These are phyloP conservation scores for Pleuronectes platessa DNA, from an alignment of 2,113 vertebrate genomes.

Conservation along the genomic window DNA sequence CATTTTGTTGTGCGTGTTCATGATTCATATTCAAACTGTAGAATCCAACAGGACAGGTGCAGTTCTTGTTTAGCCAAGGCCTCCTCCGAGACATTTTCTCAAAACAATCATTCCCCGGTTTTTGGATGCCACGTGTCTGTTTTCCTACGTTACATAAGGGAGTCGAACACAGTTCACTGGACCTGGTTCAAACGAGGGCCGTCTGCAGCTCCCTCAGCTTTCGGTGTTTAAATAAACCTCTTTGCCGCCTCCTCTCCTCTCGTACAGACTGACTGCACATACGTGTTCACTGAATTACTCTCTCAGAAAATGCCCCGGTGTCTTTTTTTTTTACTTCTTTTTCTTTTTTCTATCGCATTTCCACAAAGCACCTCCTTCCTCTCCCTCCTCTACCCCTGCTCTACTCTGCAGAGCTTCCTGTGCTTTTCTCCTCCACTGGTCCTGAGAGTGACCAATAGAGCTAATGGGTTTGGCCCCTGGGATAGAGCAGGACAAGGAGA, in stretches of 20 bases:
- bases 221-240: constrained; percentile 31
- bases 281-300: constrained; percentile 29
- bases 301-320: background rate
- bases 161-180: constrained; percentile 59
- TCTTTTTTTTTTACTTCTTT: background rate
- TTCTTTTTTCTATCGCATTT: constrained; percentile 29
- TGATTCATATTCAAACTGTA: constrained; percentile 32
- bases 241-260: constrained; percentile 16
- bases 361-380: constrained; percentile 5
- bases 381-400: background rate
- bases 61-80: constrained; percentile 37
- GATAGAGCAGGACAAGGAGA: constrained; percentile 41
- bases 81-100: constrained; percentile 48
- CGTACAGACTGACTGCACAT: constrained; percentile 19
- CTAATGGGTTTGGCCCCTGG: constrained; percentile 61
- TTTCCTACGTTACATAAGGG: constrained; percentile 59
- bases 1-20: constrained; percentile 23
- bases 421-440: constrained; percentile 52
- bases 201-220: constrained; percentile 35
- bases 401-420: constrained; percentile 21
- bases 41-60: constrained; percentile 62
- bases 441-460: constrained; percentile 48
- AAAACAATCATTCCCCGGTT: constrained; percentile 51
- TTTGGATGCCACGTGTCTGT: constrained; percentile 55
- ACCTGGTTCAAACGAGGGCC: constrained; percentile 30